Conservation (phyloP, 2,888 invertebrate genomes). For the Congeria kusceri region DNA sequence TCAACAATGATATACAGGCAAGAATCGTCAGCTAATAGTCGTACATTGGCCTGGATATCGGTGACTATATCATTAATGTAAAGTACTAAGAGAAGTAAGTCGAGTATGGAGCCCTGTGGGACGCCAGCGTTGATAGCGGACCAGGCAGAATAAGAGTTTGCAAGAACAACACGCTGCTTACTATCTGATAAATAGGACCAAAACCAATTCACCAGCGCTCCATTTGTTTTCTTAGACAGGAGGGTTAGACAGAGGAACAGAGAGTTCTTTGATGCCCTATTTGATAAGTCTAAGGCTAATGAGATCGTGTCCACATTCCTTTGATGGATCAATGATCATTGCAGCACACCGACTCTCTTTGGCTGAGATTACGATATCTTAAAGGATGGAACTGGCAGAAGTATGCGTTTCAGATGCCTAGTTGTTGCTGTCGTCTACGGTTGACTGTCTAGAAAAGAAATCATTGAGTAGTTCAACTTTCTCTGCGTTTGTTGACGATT, state of each 20-base stretch:
- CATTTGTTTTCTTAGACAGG: conserved; percentile 6
- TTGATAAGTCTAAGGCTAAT: conserved; percentile 7
- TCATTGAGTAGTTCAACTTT: too few species aligned
- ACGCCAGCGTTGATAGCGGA: neutral
- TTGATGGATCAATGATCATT: neutral
- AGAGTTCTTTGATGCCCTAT: neutral
- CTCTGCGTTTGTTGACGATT: too few species aligned
- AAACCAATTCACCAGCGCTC: conserved; percentile 16
- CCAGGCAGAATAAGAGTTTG: neutral
- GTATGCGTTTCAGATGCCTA: neutral
- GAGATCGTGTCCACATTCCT: conserved; percentile 9
- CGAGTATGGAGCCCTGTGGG: conserved; percentile 14
- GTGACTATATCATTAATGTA: too few species aligned
- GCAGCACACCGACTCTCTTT: neutral
- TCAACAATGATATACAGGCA: neutral
- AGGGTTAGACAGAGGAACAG: neutral
- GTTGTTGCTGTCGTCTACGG: neutral
- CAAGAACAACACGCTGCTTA: neutral
- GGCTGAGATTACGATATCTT: neutral
- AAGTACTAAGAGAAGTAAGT: neutral
- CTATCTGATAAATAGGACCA: too few species aligned
- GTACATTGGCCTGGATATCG: too few species aligned
- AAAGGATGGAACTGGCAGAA: neutral
- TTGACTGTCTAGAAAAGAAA: too few species aligned
- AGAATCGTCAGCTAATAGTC: neutral